A percentile compares a stretch with the other conserved stretches of the same genome.
Conservation (phyloP, 2,797 vertebrate species). For the Anabacerthia variegaticeps region DNA sequence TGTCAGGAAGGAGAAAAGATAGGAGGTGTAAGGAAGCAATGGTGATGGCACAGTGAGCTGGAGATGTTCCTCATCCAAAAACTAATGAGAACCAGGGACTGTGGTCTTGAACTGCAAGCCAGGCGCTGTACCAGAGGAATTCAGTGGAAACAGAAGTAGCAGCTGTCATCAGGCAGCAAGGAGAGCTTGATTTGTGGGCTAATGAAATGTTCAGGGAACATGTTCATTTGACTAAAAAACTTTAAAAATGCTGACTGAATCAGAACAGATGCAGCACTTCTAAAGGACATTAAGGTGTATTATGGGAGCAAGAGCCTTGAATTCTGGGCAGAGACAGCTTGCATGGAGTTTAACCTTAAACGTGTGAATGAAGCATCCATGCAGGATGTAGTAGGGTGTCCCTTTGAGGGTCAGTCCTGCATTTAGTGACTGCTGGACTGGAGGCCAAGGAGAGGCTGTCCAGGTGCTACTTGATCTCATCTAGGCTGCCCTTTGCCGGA, state of each 20-base stretch:
- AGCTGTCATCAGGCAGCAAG: background rate
- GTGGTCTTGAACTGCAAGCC: background rate
- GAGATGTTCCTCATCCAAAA: background rate
- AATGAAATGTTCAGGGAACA: background rate
- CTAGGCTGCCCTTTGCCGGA: background rate
- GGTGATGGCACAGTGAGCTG: background rate
- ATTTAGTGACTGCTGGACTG: background rate
- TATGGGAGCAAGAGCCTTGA: background rate
- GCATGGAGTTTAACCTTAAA: background rate
- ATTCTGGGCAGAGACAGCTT: background rate
- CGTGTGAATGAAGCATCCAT: background rate
- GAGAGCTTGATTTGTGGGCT: background rate
- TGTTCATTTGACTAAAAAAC: background rate
- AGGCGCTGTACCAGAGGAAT: background rate
- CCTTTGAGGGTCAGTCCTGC: background rate
- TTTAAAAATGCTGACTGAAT: background rate
- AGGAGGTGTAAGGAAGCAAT: background rate
- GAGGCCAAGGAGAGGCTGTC: background rate
- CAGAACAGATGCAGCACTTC: fast-evolving
- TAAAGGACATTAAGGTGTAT: background rate
- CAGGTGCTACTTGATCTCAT: background rate
- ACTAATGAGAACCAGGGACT: background rate
- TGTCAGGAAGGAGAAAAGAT: background rate
- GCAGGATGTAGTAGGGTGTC: background rate
- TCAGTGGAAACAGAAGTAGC: background rate